Conservation (phyloP, 2,888 invertebrate species). For the Eilema depressum region DNA sequence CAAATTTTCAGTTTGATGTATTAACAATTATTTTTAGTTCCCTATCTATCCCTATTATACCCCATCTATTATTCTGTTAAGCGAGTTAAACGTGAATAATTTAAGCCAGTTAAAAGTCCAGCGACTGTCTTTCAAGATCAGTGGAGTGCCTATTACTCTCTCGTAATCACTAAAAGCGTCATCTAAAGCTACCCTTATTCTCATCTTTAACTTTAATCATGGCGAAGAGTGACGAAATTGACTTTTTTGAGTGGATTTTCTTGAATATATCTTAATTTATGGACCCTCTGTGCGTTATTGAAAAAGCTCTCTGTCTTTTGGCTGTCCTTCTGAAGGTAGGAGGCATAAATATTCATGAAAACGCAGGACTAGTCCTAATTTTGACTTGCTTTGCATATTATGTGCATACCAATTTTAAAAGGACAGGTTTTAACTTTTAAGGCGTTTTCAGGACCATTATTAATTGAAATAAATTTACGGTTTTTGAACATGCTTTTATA, state of each 20-base stretch:
- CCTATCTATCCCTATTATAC: too few relatives aligned
- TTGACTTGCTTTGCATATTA: conserved; percentile 36
- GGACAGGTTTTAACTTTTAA: conserved; percentile 11
- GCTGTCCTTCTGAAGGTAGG: conserved; percentile 42
- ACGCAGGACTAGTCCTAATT: conserved; percentile 39
- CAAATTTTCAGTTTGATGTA: too few relatives aligned
- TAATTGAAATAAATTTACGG: not conserved
- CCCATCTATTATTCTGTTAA: too few relatives aligned
- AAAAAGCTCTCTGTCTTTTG: conserved; percentile 56
- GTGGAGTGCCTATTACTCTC: not conserved
- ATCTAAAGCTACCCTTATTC: not conserved
- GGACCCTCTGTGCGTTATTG: conserved; percentile 71
- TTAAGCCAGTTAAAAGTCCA: not conserved
- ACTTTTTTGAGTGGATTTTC: conserved; percentile 62
- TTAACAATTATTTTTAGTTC: too few relatives aligned
- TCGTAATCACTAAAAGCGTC: not conserved
- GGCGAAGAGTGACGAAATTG: conserved; percentile 62
- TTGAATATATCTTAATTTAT: conserved; percentile 68
- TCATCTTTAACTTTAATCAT: conserved; percentile 57
- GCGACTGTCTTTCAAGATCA: not conserved
- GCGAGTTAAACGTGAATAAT: too few relatives aligned
- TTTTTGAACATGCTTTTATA: not conserved
- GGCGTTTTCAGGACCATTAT: not conserved
- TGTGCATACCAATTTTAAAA: conserved; percentile 16
- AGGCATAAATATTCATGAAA: conserved; percentile 27